Percentiles rank a stretch among this genome's conserved stretches.
phyloP scores from a whole-genome alignment of 2,797 vertebrate genomes.

The Poecilia velifera region DNA sequence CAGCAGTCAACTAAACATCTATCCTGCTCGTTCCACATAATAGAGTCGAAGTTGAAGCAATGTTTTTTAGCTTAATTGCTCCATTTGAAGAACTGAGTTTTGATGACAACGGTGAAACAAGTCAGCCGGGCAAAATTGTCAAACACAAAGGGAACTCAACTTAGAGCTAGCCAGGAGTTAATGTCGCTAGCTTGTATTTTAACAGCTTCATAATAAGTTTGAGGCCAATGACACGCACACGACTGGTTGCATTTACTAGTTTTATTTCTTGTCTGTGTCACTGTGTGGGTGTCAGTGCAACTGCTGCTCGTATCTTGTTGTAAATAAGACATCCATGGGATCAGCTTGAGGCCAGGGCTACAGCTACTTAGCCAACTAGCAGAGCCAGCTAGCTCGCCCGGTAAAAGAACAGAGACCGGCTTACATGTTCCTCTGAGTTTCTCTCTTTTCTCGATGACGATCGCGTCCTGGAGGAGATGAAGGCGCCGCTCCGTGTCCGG shows the following conservation, averaged over 20 bases:
- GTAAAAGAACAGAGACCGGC: conserved; percentile 73
- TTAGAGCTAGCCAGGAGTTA: conserved; percentile 68
- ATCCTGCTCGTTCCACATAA: not conserved
- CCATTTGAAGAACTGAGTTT: not conserved
- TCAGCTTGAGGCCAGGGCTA: conserved; percentile 70
- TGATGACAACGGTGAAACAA: conserved; percentile 55
- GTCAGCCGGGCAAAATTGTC: conserved; percentile 61
- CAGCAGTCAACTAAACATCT: conserved; percentile 1
- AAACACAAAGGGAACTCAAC: conserved; percentile 86
- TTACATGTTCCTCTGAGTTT: conserved; percentile 83
- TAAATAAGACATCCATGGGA: conserved; percentile 41
- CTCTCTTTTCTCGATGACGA: conserved; percentile 80
- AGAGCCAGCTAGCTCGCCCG: conserved; percentile 69
- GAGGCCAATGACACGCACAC: conserved; percentile 1
- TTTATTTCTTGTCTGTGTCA: conserved; percentile 3
- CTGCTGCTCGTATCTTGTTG: not conserved
- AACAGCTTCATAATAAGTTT: conserved; percentile 36
- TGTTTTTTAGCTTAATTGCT: conserved; percentile 5
- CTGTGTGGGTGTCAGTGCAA: conserved; percentile 59
- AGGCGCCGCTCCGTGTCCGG: conserved; percentile 70
- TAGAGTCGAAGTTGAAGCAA: not conserved
- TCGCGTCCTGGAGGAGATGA: conserved; percentile 85
- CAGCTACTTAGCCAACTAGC: conserved; percentile 63
- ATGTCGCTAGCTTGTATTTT: conserved; percentile 55
- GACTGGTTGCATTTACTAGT: not conserved